Conservation (phyloP, 1,140 invertebrate genomes). For the Papilio dardanus region DNA sequence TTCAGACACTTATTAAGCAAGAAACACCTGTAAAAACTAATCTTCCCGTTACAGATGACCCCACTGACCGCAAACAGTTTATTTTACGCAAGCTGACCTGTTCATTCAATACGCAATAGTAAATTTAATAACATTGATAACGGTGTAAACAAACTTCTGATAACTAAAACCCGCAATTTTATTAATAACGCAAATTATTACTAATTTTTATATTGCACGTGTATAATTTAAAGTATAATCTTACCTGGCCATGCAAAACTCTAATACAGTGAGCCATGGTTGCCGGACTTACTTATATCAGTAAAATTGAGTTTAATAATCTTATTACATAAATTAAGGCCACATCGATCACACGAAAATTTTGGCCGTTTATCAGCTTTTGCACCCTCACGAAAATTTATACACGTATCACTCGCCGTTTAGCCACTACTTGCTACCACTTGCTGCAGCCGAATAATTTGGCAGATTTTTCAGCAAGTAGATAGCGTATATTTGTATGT, state of each 20-base stretch:
- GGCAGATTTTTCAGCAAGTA: slow-evolving; percentile 41
- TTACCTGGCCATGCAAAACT: slow-evolving; percentile 89
- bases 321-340: slow-evolving; percentile 61
- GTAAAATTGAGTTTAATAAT: slow-evolving; percentile 52
- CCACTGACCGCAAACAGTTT: slow-evolving; percentile 55
- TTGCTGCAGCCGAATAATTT: slow-evolving; percentile 60
- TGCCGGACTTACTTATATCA: slow-evolving; percentile 68
- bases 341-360: slow-evolving; percentile 66
- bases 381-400: slow-evolving; percentile 44
- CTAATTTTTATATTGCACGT: slow-evolving; percentile 49
- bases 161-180: slow-evolving; percentile 25
- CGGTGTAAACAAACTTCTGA: slow-evolving; percentile 58
- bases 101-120: slow-evolving; percentile 60
- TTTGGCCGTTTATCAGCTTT: slow-evolving; percentile 44
- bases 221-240: slow-evolving; percentile 53
- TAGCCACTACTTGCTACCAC: slow-evolving; percentile 41
- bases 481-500: background rate
- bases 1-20: background rate
- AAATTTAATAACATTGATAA: slow-evolving; percentile 55
- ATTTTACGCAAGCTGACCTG: slow-evolving; percentile 60
- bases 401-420: slow-evolving; percentile 38
- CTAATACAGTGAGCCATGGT: slow-evolving; percentile 89
- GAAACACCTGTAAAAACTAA: slow-evolving; percentile 36
- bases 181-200: slow-evolving; percentile 8
- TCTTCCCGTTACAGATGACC: slow-evolving; percentile 45